Evolutionary conservation across 2,113 vertebrate species (phyloP).

Genomic region (Bucco capensis): DNA sequence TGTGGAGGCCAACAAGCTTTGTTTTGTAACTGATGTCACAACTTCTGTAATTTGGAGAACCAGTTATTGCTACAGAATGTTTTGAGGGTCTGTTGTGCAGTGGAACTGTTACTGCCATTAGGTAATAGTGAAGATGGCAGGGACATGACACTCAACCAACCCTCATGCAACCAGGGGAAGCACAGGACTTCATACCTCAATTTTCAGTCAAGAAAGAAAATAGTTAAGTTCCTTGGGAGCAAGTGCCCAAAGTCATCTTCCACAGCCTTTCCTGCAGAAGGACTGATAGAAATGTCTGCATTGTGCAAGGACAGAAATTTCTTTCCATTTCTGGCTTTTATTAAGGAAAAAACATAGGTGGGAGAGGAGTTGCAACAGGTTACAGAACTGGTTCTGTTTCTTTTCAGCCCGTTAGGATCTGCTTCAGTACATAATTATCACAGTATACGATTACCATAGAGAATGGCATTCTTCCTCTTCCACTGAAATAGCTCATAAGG

Average conservation of each 20-base stretch:
- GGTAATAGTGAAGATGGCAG: background rate
- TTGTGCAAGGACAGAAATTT: background rate
- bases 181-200: background rate
- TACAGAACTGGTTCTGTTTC: background rate
- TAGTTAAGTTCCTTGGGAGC: background rate
- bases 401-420: background rate
- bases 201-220: background rate
- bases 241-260: background rate
- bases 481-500: background rate
- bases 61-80: background rate
- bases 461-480: background rate
- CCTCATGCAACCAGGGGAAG: background rate
- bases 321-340: background rate
- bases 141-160: background rate
- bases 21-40: background rate
- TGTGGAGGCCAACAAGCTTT: fast-evolving
- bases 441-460: background rate
- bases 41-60: background rate
- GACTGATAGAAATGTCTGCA: background rate
- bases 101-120: fast-evolving
- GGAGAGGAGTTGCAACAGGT: background rate
- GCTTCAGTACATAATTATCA: background rate
- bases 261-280: background rate
- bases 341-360: background rate
- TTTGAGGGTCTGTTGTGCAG: background rate